phyloP scores from a whole-genome alignment of 1,140 invertebrate genomes.

The Yoshiicerus persimilis region DNA sequence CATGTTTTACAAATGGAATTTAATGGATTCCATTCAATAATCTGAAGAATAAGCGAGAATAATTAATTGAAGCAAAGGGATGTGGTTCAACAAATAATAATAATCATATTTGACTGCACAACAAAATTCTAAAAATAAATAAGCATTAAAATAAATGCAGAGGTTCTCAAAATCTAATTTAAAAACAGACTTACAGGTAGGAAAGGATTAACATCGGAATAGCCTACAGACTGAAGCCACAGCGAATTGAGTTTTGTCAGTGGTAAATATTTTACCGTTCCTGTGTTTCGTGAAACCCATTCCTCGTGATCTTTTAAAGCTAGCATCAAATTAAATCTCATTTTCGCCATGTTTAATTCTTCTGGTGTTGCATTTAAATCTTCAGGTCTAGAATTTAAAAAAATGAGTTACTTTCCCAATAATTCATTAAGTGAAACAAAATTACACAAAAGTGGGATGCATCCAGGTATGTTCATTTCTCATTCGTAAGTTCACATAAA shows the following conservation, averaged over 20 bases:
- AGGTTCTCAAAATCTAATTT: not conserved
- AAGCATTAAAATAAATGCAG: too few species aligned
- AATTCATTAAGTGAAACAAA: not conserved
- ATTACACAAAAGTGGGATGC: too few species aligned
- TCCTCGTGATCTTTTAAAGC: not conserved
- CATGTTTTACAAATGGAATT: too few species aligned
- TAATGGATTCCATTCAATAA: too few species aligned
- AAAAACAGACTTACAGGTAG: not conserved
- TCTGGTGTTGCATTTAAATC: not conserved
- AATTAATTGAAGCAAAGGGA: too few species aligned
- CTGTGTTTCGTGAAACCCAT: not conserved
- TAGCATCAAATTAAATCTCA: not conserved
- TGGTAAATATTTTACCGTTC: not conserved
- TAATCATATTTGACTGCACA: too few species aligned
- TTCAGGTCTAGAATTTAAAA: not conserved
- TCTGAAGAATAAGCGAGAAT: too few species aligned
- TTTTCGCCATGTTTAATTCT: not conserved
- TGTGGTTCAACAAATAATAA: too few species aligned
- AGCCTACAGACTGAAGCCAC: not conserved
- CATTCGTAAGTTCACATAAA: too few species aligned
- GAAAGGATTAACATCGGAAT: not conserved
- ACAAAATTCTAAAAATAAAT: too few species aligned
- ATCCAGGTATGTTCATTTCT: too few species aligned
- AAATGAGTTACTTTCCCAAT: too few species aligned
- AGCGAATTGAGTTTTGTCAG: not conserved